Evolutionary conservation across 2,888 invertebrate species (phyloP).

Genomic region (Octonoba sinensis): DNA sequence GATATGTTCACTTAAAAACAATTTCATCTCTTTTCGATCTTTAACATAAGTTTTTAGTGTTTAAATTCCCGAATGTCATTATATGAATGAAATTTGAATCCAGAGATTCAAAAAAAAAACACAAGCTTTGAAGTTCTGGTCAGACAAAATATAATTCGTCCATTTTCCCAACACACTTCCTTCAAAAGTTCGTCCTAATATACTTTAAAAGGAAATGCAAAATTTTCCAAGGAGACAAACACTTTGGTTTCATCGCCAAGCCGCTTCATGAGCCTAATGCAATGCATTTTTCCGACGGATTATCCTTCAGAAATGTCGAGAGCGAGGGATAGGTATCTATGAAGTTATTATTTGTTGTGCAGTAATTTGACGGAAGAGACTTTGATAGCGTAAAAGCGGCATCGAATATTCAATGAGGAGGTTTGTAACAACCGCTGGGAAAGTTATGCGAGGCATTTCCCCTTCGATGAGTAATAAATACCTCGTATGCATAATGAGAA

Average conservation of each 20-base stretch:
- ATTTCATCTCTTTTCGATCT: too few relatives aligned
- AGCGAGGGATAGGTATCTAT: constrained; percentile 38
- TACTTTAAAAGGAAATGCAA: too few relatives aligned
- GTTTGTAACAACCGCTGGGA: constrained; percentile 29
- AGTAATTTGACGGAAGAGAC: constrained; percentile 52
- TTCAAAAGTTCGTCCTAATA: too few relatives aligned
- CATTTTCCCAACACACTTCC: too few relatives aligned
- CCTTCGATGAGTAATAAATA: constrained; percentile 45
- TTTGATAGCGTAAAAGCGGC: constrained; percentile 35
- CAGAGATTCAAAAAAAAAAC: too few relatives aligned
- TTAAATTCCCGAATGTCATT: too few relatives aligned
- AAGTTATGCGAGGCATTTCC: constrained; percentile 29
- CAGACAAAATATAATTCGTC: too few relatives aligned
- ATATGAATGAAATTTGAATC: too few relatives aligned
- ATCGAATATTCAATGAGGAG: constrained; percentile 46
- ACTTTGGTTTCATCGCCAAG: neutral
- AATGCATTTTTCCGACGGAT: constrained; percentile 30
- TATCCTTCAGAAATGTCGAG: constrained; percentile 12
- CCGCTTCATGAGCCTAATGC: constrained; percentile 3
- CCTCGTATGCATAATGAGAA: constrained; percentile 41
- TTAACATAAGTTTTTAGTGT: too few relatives aligned
- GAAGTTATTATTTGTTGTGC: constrained; percentile 34
- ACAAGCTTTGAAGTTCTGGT: too few relatives aligned
- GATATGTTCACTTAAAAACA: too few relatives aligned
- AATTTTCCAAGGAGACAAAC: too few relatives aligned